Base-by-base conservation (phyloP, 1,140 invertebrate species). In the Camponotus pennsylvanicus region DNA sequence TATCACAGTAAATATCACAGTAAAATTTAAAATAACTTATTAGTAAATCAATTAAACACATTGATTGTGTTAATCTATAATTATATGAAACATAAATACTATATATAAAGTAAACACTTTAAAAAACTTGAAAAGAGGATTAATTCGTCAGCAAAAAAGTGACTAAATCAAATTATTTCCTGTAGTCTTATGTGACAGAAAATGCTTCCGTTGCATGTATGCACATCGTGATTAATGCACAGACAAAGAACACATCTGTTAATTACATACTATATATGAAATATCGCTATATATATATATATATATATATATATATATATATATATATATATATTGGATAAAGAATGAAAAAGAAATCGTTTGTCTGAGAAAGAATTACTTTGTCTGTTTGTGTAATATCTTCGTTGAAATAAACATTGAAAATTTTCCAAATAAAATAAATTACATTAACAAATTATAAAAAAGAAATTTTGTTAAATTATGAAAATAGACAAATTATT, bases 221-320 rank as follows among this genome's bases (percentile, higher is more conserved):
- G 45, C 59, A 42, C 9, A 52, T 34, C 34, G 85, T 92, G 93
- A 94, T 94, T 92, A 94, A 94, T 94, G 93, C 93, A 63, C 86
- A 71, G 85, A 90, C 92, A 94, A 92, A 92, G 63, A 91, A 90
- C 91, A 88, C 89, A 86, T 71, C 67, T 76, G 71, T 79, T 92
- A 85, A 88, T 91, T 91, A 91, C 87, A 90, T 90, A 69, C 90
- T 73, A 87, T 92, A 86, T 91, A 91, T 66, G 88, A 92, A 92
- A 92, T 86, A 73, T 90, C 78, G 75, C 86, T 86, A 88, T 87
- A 89, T 86, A 92, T 88, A 89, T 89, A 88, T 89, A 49, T 75
- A 77, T 88, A n/a, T 86, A 88, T 87, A 89, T 86, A 92, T 88
- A 89, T 86, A 88, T 87, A 89, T 86, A 92, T 88, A 89, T 86